Conservation (phyloP, 2,888 invertebrate genomes). For the Apomyelois bistriatella region DNA sequence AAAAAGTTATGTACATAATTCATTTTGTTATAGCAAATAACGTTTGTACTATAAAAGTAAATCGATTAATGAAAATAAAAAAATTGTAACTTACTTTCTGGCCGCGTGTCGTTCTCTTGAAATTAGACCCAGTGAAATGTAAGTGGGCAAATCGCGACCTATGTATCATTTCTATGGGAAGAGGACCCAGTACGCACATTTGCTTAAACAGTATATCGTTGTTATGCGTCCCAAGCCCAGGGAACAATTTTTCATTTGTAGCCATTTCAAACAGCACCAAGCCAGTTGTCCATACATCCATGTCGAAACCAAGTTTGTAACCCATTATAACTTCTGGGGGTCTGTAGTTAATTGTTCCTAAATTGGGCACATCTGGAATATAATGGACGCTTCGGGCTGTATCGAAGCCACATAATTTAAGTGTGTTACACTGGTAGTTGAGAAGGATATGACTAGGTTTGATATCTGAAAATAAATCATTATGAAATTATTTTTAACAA, state of each 20-base stretch:
- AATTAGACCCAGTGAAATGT: conserved; percentile 35
- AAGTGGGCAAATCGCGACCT: conserved; percentile 23
- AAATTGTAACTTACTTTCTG: not conserved
- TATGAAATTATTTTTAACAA: too few relatives aligned
- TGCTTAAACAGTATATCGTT: conserved; percentile 49
- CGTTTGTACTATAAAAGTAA: too few relatives aligned
- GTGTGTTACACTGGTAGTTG: conserved; percentile 26
- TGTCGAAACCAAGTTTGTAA: conserved; percentile 32
- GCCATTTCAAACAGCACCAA: conserved; percentile 55
- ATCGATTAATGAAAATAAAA: too few relatives aligned
- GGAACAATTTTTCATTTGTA: conserved; percentile 37
- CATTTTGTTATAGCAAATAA: too few relatives aligned
- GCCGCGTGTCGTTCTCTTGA: conserved; percentile 21
- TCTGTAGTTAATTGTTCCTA: conserved; percentile 42
- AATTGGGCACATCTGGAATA: conserved; percentile 22
- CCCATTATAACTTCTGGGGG: conserved; percentile 60
- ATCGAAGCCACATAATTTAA: conserved; percentile 61
- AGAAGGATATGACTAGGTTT: conserved; percentile 54
- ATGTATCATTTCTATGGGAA: conserved; percentile 39
- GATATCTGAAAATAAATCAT: conserved; percentile 46
- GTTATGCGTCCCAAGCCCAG: conserved; percentile 32
- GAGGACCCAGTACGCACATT: conserved; percentile 36
- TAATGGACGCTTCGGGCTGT: conserved; percentile 25
- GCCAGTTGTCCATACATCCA: conserved; percentile 59
- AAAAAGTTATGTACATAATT: too few relatives aligned